These are phyloP conservation scores for Catalaphyllia jardinei DNA, from an alignment of 64 coral and sea anemone genomes.

Conservation along the genomic window DNA sequence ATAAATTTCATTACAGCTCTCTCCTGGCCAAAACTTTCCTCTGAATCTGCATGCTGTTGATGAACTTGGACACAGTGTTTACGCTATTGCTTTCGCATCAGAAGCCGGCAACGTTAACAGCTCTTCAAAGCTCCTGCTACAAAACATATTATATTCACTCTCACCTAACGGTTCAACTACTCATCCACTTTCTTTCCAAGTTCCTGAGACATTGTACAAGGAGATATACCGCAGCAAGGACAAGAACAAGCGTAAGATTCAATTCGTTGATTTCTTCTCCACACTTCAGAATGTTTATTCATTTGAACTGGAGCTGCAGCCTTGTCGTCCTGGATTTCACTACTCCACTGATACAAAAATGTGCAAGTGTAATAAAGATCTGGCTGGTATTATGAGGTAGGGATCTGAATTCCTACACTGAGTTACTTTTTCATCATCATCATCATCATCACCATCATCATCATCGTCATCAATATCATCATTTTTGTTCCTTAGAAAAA, in stretches of 20 bases:
- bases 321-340: constrained; percentile 66
- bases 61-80: constrained; percentile 71
- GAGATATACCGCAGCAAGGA: background rate
- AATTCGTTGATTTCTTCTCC: constrained; percentile 17
- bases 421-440: no score
- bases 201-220: background rate
- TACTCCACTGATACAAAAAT: constrained; percentile 13
- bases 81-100: constrained; percentile 42
- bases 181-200: constrained; percentile 38
- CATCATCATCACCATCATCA: no score
- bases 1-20: constrained; percentile 35
- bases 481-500: no score
- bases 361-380: constrained; percentile 77
- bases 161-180: constrained; percentile 48
- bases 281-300: constrained; percentile 1
- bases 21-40: constrained; percentile 67
- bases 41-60: constrained; percentile 73
- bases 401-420: background rate
- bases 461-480: no score
- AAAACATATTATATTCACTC: constrained; percentile 27
- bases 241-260: background rate
- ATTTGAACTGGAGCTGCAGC: constrained; percentile 24
- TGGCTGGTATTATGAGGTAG: constrained; percentile 71
- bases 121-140: constrained; percentile 5
- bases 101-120: background rate